Base-by-base conservation (phyloP, 2,888 invertebrate genomes). In the Macaria notata region DNA sequence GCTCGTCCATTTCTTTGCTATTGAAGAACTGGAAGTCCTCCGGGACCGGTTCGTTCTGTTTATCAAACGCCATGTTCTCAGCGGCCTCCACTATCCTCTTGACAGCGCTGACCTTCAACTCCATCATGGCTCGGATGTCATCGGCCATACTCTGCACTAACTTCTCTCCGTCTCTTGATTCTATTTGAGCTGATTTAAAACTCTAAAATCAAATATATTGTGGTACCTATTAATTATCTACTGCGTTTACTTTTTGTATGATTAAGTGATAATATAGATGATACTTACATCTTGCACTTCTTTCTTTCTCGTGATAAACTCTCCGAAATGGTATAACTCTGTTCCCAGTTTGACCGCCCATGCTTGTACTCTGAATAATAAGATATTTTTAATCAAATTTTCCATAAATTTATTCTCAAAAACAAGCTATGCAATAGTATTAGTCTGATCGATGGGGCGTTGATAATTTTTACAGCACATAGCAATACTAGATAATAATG, bases 51-150 rank as follows among this genome's bases (percentile, higher is more conserved):
- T 91, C 91, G 57, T 79, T 89, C 75, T 91, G 91, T 75, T 90
- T 91, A 63, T 90, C 90, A 64, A 95, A 92, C 0, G 96, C 96
- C 78, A 95, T 94, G 66, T 95, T 95, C 79, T 98, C 97, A 0
- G 97, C 97, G 5, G 95, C 95, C 80, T 97, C 97, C 89, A 97
- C 96, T 72, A 98, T 97, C 72, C 97, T 93, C 90, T 94, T 94
- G 36, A 98, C 96, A 7, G 98, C 97, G 68, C 96, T 95, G 62
- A 97, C 95, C 92, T 97, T 97, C 44, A 95, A 93, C 65, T 96
- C 95, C 95, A 97, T 96, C 96, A 98, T 97, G 53, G 94, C 94
- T 74, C 95, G 95, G 59, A 98, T 95, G 71, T 97, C 96, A 66
- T 95, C 94, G 7, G 96, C 95, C 92, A 98, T 97, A 64, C 96